Evolutionary conservation across 2,113 vertebrate species (phyloP), one percentile per base, ranked within the genome.

Genomic region (Lathamus discolor): DNA sequence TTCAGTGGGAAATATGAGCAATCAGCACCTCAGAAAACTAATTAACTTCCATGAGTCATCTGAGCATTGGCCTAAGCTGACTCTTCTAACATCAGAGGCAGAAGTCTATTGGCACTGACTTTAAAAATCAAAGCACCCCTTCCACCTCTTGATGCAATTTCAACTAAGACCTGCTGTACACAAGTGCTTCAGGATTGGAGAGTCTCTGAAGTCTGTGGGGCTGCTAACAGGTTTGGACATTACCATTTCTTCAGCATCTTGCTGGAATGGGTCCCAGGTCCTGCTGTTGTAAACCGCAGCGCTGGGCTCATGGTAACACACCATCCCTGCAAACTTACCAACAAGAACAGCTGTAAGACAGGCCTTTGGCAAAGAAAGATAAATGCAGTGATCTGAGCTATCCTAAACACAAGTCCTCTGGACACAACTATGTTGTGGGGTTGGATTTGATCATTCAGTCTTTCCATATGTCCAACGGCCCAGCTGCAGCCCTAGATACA

Each of bases 1-100:
- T 90, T 75, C 76, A 64, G 83, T 69, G 86, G 83, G 77, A 84
- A 72, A 81, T 54, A 70, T 9, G 69, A 96, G 83, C 74, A 78
- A 96, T 79, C 88, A 82, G 83, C 80, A 57, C 44, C 52, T 95
- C 86, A 91, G 83, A 96, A 97, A 96, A 92, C 49, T 84, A 93
- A 90, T 96, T 96, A 95, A 90, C 83, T 82, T 89, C 41, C 24
- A 33, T 93, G 88, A 88, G 57, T 94, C 95, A 96, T 79, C 70
- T 51, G 37, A 85, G 43, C 49, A 91, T 85, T 89, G 35, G 43
- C 63, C 88, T 90, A 90, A 85, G 41, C 28, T 81, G 88, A 75
- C 92, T 91, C 52, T 69, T 82, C 80, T 81, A 90, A 90, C 52
- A 54, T 75, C 55, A 83, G 67, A 46, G 75, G 66, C 28, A 93